Evolutionary conservation across 1,140 invertebrate species (phyloP).

Genomic region (Brachionus calyciflorus): DNA sequence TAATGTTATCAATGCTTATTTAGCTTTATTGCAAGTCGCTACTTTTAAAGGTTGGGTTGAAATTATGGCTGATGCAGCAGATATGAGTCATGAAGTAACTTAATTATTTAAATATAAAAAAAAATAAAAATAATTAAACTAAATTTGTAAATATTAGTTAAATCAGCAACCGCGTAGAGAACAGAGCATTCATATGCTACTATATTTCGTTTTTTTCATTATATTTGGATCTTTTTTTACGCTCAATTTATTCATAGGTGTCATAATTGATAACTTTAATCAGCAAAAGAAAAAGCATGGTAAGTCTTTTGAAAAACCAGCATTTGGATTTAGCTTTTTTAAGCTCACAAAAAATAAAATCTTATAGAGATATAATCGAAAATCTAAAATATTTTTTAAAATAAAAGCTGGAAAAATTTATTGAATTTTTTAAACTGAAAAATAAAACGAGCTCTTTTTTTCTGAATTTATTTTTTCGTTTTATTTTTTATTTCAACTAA

Average conservation of each 20-base stretch:
- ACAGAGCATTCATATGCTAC: conserved; percentile 91
- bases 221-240: conserved; percentile 97
- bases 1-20: conserved; percentile 91
- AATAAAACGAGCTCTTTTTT: too few species aligned
- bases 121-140: too few species aligned
- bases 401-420: neutral
- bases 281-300: conserved; percentile 90
- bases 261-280: conserved; percentile 97
- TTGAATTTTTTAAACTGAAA: too few species aligned
- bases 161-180: conserved; percentile 85
- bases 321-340: too few species aligned
- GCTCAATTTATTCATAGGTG: conserved; percentile 93
- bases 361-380: too few species aligned
- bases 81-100: conserved; percentile 76
- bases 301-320: too few species aligned
- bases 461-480: too few species aligned
- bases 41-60: conserved; percentile 83
- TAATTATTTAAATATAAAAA: neutral
- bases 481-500: too few species aligned
- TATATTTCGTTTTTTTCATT: conserved; percentile 97
- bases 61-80: conserved; percentile 97
- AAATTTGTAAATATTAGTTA: conserved; percentile 71
- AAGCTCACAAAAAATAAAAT: too few species aligned
- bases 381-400: too few species aligned
- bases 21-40: conserved; percentile 93